phyloP scores from a whole-genome alignment of 2,888 invertebrate species.

The Tetranychus truncatus region DNA sequence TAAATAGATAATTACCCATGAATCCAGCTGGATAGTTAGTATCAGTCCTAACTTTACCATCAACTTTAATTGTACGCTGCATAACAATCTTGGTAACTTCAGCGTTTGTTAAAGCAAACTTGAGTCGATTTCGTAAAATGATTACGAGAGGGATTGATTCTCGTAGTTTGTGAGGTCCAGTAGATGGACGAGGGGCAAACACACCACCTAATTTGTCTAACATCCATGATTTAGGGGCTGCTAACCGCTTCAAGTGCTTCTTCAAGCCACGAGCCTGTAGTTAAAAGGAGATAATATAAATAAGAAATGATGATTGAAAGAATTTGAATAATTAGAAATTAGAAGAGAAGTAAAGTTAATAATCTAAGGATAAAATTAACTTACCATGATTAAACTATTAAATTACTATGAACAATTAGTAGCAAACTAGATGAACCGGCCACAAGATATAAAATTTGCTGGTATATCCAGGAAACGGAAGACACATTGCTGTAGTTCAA shows the following conservation, averaged over 20 bases:
- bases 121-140: constrained; percentile 87
- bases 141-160: constrained; percentile 91
- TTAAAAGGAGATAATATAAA: not conserved
- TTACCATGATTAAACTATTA: not conserved
- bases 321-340: not conserved
- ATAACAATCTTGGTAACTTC: constrained; percentile 96
- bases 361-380: not conserved
- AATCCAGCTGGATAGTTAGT: constrained; percentile 93
- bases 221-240: constrained; percentile 99
- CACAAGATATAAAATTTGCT: too few relatives aligned
- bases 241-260: constrained; percentile 94
- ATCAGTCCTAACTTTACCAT: constrained; percentile 93
- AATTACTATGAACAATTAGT: not conserved
- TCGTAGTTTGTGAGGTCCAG: constrained; percentile 90
- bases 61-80: constrained; percentile 93
- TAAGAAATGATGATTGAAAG: not conserved
- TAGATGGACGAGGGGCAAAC: constrained; percentile 89
- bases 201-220: constrained; percentile 96
- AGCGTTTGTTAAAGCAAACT: constrained; percentile 88
- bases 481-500: too few relatives aligned
- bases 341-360: not conserved
- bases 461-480: too few relatives aligned
- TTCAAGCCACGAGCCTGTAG: constrained; percentile 81
- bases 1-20: constrained; percentile 58
- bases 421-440: too few relatives aligned